These are phyloP conservation scores for Drosophila mayri DNA, from an alignment of 1,140 invertebrate species.

Conservation along the genomic window DNA sequence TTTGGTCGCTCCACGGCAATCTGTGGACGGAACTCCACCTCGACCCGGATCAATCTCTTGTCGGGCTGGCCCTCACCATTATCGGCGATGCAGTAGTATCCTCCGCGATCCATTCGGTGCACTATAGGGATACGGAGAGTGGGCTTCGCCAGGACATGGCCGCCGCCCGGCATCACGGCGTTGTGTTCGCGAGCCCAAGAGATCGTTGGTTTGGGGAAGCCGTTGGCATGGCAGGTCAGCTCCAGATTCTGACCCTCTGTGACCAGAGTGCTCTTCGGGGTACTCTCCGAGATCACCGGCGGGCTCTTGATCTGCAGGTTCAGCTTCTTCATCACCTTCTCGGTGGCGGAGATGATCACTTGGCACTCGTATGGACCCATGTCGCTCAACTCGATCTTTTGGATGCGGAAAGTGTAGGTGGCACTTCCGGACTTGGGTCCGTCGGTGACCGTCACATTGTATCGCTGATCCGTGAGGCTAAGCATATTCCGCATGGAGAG, in stretches of 20 bases:
- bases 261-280: slow-evolving; percentile 89
- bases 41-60: slow-evolving; percentile 90
- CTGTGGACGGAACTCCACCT: slow-evolving; percentile 92
- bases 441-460: slow-evolving; percentile 87
- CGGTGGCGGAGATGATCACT: slow-evolving; percentile 89
- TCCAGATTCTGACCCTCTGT: slow-evolving; percentile 89
- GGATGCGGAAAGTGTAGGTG: slow-evolving; percentile 89
- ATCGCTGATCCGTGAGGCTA: slow-evolving; percentile 91
- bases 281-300: slow-evolving; percentile 92
- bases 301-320: slow-evolving; percentile 90
- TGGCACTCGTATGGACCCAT: slow-evolving; percentile 92
- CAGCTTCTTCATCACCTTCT: slow-evolving; percentile 89
- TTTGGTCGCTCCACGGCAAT: slow-evolving; percentile 90
- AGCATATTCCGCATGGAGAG: slow-evolving; percentile 89
- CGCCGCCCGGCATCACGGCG: slow-evolving; percentile 92
- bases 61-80: slow-evolving; percentile 92
- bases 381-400: slow-evolving; percentile 93
- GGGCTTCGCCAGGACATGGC: slow-evolving; percentile 90
- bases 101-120: slow-evolving; percentile 92
- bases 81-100: slow-evolving; percentile 94
- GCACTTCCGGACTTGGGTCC: slow-evolving; percentile 87
- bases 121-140: slow-evolving; percentile 89
- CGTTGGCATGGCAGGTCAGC: slow-evolving; percentile 91
- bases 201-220: slow-evolving; percentile 90
- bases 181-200: slow-evolving; percentile 93